Percentiles rank a stretch among this genome's conserved stretches.
Evolutionary conservation across 2,797 vertebrate species (phyloP).

Genomic region (Spinus olivaceus): DNA sequence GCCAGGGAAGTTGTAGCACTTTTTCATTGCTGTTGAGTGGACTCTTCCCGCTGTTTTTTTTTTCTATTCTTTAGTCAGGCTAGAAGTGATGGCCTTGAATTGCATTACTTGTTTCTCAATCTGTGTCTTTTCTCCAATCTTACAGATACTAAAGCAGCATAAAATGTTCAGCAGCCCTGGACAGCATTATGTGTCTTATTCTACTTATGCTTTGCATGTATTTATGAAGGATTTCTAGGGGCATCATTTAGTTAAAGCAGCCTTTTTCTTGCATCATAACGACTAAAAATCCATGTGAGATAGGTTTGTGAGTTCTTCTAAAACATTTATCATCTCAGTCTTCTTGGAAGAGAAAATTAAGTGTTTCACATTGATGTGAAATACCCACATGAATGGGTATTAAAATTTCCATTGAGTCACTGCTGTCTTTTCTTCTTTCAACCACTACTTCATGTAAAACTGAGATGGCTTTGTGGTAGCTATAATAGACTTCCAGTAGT

Average conservation of each 20-base stretch:
- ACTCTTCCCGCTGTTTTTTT: background rate
- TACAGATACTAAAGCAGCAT: background rate
- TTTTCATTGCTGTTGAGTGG: background rate
- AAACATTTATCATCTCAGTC: background rate
- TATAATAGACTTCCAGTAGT: background rate
- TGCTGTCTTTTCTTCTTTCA: background rate
- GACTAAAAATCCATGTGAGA: background rate
- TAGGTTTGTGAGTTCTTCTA: background rate
- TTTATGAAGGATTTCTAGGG: background rate
- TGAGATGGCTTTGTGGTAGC: background rate
- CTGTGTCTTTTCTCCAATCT: background rate
- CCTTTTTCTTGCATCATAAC: background rate
- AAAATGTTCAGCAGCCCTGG: background rate
- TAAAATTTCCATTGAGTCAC: background rate
- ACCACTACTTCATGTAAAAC: background rate
- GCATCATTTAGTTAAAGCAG: background rate
- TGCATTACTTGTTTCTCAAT: background rate
- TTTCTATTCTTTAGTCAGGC: background rate
- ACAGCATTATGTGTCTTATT: background rate
- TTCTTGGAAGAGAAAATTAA: background rate
- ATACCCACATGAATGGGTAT: background rate
- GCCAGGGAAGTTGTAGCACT: background rate
- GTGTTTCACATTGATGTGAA: background rate
- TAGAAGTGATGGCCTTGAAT: background rate
- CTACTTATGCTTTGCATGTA: background rate